A percentile compares a stretch with the other conserved stretches of the same genome.
These are phyloP conservation scores for Silurus aristotelis DNA, from an alignment of 2,797 vertebrate species.

Conservation along the genomic window DNA sequence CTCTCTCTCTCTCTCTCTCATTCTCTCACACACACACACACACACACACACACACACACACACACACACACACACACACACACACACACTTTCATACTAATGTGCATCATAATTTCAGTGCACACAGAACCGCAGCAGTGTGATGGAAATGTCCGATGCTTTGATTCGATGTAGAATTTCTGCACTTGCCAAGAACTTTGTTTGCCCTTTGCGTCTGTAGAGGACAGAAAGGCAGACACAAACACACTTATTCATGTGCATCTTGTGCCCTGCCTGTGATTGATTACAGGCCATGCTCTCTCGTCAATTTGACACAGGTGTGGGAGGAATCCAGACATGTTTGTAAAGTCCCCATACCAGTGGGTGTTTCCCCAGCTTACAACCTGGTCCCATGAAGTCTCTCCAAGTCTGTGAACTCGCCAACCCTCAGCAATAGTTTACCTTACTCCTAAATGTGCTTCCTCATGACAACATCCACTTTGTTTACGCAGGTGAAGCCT, in stretches of 20 bases:
- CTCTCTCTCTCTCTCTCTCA: slow-evolving; percentile 16
- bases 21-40: background rate
- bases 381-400: slow-evolving; percentile 25
- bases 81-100: slow-evolving; percentile 18
- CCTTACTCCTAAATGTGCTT: slow-evolving; percentile 25
- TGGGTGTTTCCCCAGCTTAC: slow-evolving; percentile 18
- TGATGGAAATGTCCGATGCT: slow-evolving; percentile 42
- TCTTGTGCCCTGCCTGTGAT: background rate
- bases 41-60: too few species aligned
- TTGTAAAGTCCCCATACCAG: slow-evolving; percentile 13
- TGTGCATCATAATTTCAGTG: slow-evolving; percentile 52
- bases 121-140: slow-evolving; percentile 1
- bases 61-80: background rate
- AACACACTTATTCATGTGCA: background rate
- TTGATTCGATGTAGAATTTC: slow-evolving; percentile 19
- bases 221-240: background rate
- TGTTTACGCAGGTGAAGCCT: slow-evolving; percentile 82
- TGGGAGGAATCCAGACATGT: slow-evolving; percentile 33
- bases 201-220: slow-evolving; percentile 15
- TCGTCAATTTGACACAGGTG: slow-evolving; percentile 39
- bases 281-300: background rate
- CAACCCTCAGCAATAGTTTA: slow-evolving; percentile 29
- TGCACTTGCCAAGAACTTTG: background rate
- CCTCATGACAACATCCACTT: slow-evolving; percentile 40
- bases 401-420: slow-evolving; percentile 34